Conservation (phyloP, 2,888 invertebrate genomes). For the Tenodera sinensis region DNA sequence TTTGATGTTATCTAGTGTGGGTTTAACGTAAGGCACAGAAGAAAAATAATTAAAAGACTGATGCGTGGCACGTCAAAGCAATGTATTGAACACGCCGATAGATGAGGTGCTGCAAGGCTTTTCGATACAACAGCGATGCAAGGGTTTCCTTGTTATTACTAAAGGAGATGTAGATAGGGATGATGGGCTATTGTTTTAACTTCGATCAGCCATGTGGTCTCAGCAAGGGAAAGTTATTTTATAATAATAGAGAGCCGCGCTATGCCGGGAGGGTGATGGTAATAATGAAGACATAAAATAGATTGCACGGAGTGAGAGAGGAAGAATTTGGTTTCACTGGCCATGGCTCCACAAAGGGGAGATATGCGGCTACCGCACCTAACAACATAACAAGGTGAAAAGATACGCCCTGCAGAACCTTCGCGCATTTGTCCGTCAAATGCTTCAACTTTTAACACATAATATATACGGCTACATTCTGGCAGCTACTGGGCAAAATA, state of each 20-base stretch:
- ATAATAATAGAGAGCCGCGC: not conserved
- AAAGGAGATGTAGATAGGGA: not conserved
- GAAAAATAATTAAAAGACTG: not conserved
- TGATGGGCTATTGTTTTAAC: not conserved
- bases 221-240: not conserved
- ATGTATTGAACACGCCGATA: not conserved
- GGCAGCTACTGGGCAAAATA: not conserved
- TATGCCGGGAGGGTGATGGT: not conserved
- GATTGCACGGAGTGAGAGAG: not conserved
- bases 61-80: not conserved
- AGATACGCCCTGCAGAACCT: not conserved
- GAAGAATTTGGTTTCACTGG: not conserved
- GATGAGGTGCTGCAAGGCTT: not conserved
- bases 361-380: not conserved
- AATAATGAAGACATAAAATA: not conserved
- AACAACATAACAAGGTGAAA: not conserved
- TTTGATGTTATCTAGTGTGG: too few relatives aligned
- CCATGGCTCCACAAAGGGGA: not conserved
- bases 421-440: not conserved
- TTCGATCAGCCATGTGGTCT: not conserved
- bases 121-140: not conserved
- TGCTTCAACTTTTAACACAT: not conserved
- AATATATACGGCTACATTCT: not conserved
- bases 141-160: not conserved
- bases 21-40: not conserved